Conservation (phyloP, 2,888 invertebrate species). For the Allacma fusca region DNA sequence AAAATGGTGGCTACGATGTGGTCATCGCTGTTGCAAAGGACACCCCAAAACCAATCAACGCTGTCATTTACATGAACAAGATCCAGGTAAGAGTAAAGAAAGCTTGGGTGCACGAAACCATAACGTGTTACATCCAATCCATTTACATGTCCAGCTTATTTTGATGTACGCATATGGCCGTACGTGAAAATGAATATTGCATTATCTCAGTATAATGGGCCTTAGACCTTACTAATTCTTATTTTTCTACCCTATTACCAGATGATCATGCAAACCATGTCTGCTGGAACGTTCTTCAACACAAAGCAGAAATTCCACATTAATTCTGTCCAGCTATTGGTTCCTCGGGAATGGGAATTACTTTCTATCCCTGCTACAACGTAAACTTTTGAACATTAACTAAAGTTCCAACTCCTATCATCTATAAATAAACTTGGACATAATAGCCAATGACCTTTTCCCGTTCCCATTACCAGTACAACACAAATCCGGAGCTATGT, state of each 20-base stretch:
- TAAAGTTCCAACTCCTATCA: no score
- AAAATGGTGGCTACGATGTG: constrained; percentile 56
- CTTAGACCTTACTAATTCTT: no score
- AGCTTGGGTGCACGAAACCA: no score
- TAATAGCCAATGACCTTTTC: no score
- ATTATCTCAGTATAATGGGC: no score
- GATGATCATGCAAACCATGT: constrained; percentile 48
- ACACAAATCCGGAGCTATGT: no score
- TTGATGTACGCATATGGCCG: neutral
- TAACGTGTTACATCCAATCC: no score
- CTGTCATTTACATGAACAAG: constrained; percentile 29
- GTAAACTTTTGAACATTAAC: constrained; percentile 36
- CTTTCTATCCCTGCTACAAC: constrained; percentile 39
- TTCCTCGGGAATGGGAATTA: constrained; percentile 53
- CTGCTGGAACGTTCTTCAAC: constrained; percentile 44
- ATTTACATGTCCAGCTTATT: neutral
- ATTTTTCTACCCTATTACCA: no score
- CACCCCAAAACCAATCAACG: constrained; percentile 36
- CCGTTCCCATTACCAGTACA: no score
- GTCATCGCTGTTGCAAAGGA: constrained; percentile 53
- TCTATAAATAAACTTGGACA: no score
- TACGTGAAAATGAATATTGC: neutral
- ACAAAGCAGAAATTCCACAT: constrained; percentile 52
- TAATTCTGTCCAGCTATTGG: constrained; percentile 54
- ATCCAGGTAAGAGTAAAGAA: constrained; percentile 17